Conservation (phyloP, 1,140 invertebrate genomes). For the Habropoda laboriosa region DNA sequence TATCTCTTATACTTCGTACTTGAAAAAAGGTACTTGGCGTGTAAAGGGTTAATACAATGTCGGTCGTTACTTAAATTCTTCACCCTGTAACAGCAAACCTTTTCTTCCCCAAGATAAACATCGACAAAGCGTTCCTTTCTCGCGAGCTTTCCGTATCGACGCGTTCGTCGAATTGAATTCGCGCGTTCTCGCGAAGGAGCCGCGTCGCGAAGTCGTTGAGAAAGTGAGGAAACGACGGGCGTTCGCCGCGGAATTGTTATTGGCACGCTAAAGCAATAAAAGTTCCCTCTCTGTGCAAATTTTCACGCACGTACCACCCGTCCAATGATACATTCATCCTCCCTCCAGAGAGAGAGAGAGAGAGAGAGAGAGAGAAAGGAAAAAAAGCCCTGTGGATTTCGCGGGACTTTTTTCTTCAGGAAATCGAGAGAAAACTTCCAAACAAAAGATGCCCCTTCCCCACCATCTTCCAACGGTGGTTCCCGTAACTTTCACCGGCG, state of each 20-base stretch:
- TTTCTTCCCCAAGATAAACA: too few relatives aligned
- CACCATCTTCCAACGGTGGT: neutral
- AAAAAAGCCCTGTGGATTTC: too few relatives aligned
- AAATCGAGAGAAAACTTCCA: neutral
- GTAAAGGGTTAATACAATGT: too few relatives aligned
- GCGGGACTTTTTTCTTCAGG: neutral
- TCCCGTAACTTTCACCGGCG: slow-evolving; percentile 10
- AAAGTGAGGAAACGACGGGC: neutral
- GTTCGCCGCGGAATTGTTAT: slow-evolving; percentile 12
- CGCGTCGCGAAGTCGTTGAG: neutral
- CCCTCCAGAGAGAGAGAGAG: neutral
- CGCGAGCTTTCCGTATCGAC: neutral
- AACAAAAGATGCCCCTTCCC: neutral
- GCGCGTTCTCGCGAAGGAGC: neutral
- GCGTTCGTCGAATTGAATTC: neutral
- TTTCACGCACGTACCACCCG: neutral
- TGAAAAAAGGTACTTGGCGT: too few relatives aligned
- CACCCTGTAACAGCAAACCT: too few relatives aligned
- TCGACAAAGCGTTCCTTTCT: neutral
- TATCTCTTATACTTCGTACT: too few relatives aligned
- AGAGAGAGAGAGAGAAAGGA: too few relatives aligned
- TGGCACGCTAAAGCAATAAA: slow-evolving; percentile 32
- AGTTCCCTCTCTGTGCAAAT: slow-evolving; percentile 1
- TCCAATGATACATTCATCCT: slow-evolving; percentile 1
- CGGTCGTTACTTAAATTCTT: too few relatives aligned